Evolutionary conservation across 2,113 vertebrate species (phyloP).

Genomic region (Tetrax tetrax): DNA sequence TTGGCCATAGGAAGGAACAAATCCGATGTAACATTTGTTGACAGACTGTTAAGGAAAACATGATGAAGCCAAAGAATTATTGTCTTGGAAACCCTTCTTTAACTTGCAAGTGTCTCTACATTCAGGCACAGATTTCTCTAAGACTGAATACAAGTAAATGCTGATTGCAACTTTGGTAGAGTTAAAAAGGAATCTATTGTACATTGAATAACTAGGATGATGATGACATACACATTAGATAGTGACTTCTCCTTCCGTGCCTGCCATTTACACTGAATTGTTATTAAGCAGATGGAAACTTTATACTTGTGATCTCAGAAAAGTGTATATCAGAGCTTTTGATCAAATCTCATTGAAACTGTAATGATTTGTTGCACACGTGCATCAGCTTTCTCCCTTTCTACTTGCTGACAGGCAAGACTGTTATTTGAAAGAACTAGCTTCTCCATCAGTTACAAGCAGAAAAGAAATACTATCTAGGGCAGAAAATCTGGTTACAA

Average conservation of each 20-base stretch:
- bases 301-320: neutral
- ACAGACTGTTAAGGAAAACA: neutral
- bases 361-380: neutral
- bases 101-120: neutral
- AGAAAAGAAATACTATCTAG: neutral
- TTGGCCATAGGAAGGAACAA: neutral
- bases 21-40: neutral
- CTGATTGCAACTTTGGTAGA: constrained; percentile 9
- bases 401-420: neutral
- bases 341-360: neutral
- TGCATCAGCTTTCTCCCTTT: neutral
- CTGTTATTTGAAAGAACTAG: neutral
- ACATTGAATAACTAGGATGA: neutral
- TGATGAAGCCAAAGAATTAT: neutral
- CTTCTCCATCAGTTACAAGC: neutral
- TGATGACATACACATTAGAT: neutral
- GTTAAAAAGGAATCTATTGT: neutral
- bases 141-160: constrained; percentile 5
- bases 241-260: neutral
- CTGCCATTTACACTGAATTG: neutral
- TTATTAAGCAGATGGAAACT: constrained; percentile 34
- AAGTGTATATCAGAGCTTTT: neutral
- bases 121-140: neutral
- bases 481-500: neutral
- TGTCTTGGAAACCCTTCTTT: neutral